These are phyloP conservation scores for Hydropotes inermis DNA, from an alignment of 2,113 vertebrate species.

Conservation along the genomic window DNA sequence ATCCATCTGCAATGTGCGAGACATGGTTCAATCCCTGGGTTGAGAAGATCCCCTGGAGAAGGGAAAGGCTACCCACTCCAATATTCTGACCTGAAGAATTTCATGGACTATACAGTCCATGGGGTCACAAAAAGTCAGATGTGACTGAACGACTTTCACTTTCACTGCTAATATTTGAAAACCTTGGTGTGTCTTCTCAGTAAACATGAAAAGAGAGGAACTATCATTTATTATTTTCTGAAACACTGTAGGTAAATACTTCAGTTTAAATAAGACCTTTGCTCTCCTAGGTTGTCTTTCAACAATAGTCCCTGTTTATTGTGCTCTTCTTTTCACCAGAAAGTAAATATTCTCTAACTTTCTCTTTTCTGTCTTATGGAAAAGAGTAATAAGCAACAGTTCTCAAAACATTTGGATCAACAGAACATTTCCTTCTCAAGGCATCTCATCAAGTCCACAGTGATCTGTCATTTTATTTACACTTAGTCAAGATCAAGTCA, in stretches of 20 bases:
- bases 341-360: constrained; percentile 19
- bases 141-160: neutral
- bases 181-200: neutral
- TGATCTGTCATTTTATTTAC: neutral
- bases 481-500: neutral
- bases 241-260: constrained; percentile 40
- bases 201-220: constrained; percentile 22
- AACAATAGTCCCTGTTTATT: neutral
- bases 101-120: neutral
- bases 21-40: neutral
- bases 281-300: constrained; percentile 4
- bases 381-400: neutral
- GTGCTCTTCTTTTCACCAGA: neutral
- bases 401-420: neutral
- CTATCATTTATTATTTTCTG: constrained; percentile 39
- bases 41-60: neutral
- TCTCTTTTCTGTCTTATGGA: neutral
- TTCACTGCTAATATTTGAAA: constrained; percentile 5
- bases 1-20: neutral
- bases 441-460: neutral
- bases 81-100: neutral
- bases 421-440: neutral
- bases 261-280: constrained; percentile 37
- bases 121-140: neutral
- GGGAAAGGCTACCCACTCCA: neutral